These are phyloP conservation scores for Deilephila porcellus DNA, from an alignment of 2,888 invertebrate genomes.

Conservation along the genomic window DNA sequence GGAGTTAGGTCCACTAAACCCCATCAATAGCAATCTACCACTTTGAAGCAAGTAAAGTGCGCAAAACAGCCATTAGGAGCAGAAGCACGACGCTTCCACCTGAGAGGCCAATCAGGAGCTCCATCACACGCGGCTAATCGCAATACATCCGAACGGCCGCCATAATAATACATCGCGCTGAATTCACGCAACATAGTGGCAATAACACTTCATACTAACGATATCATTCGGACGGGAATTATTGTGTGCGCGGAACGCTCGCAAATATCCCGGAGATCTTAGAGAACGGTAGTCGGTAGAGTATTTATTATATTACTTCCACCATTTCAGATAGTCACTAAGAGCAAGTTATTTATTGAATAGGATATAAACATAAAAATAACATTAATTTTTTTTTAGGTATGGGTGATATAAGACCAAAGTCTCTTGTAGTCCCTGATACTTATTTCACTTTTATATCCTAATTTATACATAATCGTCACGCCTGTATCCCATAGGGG, in stretches of 20 bases:
- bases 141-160: background rate
- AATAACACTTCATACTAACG: slow-evolving; percentile 38
- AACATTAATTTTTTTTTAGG: too few species aligned
- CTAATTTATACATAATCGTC: too few species aligned
- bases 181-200: slow-evolving; percentile 32
- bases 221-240: slow-evolving; percentile 38
- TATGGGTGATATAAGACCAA: too few species aligned
- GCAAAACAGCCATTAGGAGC: background rate
- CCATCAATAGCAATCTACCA: background rate
- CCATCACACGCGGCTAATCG: slow-evolving; percentile 28
- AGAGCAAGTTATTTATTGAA: too few species aligned
- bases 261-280: background rate
- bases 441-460: too few species aligned
- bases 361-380: too few species aligned
- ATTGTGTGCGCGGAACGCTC: slow-evolving; percentile 21
- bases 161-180: slow-evolving; percentile 31
- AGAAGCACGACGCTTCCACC: background rate
- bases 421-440: too few species aligned
- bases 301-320: too few species aligned
- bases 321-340: too few species aligned
- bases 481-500: too few species aligned
- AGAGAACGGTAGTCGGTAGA: too few species aligned
- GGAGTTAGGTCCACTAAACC: background rate
- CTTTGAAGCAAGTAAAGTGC: background rate
- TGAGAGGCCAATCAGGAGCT: slow-evolving; percentile 33